These are phyloP conservation scores for Aphelinus certus DNA, from an alignment of 1,140 invertebrate species.

Conservation along the genomic window DNA sequence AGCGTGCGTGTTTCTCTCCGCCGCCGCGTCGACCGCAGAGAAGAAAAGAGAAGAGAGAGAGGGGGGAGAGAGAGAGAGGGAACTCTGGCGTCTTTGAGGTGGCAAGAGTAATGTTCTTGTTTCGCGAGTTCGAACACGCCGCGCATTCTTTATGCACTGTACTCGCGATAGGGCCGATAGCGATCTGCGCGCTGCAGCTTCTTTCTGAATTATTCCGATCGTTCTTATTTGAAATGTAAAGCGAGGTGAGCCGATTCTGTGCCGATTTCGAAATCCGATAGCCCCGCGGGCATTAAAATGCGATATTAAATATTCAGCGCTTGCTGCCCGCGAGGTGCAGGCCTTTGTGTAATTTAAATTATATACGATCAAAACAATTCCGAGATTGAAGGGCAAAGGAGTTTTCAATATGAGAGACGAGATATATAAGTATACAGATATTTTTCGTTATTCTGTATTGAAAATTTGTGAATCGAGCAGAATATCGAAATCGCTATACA, in stretches of 20 bases:
- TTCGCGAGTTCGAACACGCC: not conserved
- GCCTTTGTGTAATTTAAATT: no score
- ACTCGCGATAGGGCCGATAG: slow-evolving; percentile 6
- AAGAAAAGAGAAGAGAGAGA: no score
- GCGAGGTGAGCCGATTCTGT: not conserved
- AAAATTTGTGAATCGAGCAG: no score
- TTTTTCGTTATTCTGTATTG: no score
- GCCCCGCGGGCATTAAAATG: not conserved
- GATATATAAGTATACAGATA: no score
- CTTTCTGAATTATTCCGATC: not conserved
- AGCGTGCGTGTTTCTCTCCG: not conserved
- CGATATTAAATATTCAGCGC: not conserved
- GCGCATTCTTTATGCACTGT: slow-evolving; percentile 15
- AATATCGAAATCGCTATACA: no score
- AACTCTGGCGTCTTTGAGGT: slow-evolving; percentile 3
- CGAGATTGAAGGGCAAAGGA: no score
- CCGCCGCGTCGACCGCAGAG: no score
- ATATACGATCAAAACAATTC: no score
- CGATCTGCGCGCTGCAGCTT: not conserved
- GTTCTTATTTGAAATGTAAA: not conserved
- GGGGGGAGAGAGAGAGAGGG: no score
- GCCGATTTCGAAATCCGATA: not conserved
- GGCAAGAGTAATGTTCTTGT: slow-evolving; percentile 19
- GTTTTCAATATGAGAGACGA: no score
- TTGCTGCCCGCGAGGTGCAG: no score